Conservation (phyloP, 2,888 invertebrate genomes). For the Thereva unica region DNA sequence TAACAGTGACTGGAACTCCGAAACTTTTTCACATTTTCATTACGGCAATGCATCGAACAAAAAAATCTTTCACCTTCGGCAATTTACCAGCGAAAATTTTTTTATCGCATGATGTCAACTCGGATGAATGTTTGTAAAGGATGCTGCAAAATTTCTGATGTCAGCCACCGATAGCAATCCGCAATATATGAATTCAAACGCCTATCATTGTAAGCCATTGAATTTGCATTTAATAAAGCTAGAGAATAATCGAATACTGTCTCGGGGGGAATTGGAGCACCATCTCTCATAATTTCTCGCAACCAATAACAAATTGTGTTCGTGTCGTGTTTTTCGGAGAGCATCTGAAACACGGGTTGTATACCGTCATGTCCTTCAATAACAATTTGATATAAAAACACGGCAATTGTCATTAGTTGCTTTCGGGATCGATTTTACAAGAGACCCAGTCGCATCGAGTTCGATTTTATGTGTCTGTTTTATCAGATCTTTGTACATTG, state of each 20-base stretch:
- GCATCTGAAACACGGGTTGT: constrained; percentile 1
- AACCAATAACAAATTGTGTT: background rate
- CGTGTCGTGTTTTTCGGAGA: constrained; percentile 6
- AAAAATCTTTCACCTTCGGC: constrained; percentile 4
- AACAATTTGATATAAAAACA: constrained; percentile 1
- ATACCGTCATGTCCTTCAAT: background rate
- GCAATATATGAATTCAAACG: constrained; percentile 1
- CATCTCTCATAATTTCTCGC: background rate
- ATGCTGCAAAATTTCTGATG: background rate
- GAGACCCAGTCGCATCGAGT: no score
- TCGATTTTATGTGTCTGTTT: no score
- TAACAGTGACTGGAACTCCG: no score
- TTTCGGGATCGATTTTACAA: no score
- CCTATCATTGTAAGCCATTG: background rate
- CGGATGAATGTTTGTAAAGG: background rate
- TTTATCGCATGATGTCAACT: background rate
- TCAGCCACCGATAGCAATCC: constrained; percentile 1
- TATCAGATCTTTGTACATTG: no score
- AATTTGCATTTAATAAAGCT: background rate
- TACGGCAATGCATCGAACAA: background rate
- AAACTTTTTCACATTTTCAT: background rate
- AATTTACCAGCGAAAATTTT: background rate
- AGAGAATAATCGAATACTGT: background rate
- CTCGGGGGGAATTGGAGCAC: background rate
- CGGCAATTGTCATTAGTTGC: background rate